Base-by-base conservation (phyloP, 2,113 vertebrate species). In the Bettongia penicillata region DNA sequence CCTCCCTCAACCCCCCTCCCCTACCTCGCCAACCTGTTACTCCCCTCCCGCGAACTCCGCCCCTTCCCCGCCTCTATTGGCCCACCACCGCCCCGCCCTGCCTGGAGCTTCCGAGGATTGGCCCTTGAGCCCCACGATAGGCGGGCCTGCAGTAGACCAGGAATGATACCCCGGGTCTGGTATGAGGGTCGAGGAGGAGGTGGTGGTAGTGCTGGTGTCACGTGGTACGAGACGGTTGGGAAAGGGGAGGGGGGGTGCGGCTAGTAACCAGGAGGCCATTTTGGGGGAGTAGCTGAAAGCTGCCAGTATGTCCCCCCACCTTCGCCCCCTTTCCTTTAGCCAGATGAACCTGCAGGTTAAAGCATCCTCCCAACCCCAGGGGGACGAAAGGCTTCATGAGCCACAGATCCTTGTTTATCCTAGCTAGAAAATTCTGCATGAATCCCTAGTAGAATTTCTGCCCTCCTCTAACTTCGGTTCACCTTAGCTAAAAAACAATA, bases 11-110 rank as follows among this genome's bases (percentile, higher is more conserved):
- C 93, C 95, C 93, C 94, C 52, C 92, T 92, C 89, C 89, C 92
- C 95, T 94, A 61, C 68, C 97, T 96, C 94, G 94, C 95, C 98
- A 98, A 98, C 98, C 98, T 98, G 98, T 97, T 98, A 97, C 98
- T 97, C 97, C 94, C 92, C 92, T 51, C 61, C 10, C 31, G 50
- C 48, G 16, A 51, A 49, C 50, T 26, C 37, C 92, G 68, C 51
- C 37, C 49, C 22, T 26, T 89, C 77, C 22, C 28, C 37, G 23
- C 26, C 77, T 26, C 55, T 51, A 84, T 47, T 23, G 49, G 49
- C 61, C 49, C 48, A 19, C 23, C 52, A 50, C 97, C 96, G 91
- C 77, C 95, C 90, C 12, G 90, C 94, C 77, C 96, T 97, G 96
- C 98, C 98, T 49, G 28, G 0, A 12, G 22, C 68, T 48, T 8